Conservation (phyloP, 2,113 vertebrate species). For the Rhabdomys dilectus region DNA sequence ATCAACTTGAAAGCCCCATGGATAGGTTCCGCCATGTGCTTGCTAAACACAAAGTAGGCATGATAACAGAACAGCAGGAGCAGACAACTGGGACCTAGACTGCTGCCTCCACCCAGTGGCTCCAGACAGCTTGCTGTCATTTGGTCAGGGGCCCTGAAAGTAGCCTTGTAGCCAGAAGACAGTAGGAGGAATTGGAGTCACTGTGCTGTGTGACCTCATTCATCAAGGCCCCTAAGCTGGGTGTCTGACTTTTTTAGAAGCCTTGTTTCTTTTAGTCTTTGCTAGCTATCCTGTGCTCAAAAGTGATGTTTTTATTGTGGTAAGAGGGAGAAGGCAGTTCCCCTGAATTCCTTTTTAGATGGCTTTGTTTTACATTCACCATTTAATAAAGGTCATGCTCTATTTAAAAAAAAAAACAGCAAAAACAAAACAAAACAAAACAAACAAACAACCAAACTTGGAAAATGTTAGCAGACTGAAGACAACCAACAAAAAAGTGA, state of each 20-base stretch:
- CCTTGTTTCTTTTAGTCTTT: slow-evolving; percentile 3
- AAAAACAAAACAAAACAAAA: no score
- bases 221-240: background rate
- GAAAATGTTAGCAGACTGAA: background rate
- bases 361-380: slow-evolving; percentile 50
- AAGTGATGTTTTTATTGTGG: slow-evolving; percentile 24
- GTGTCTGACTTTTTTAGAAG: background rate
- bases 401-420: background rate
- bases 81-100: fast-evolving
- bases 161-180: background rate
- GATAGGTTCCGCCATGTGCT: background rate
- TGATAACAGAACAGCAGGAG: background rate
- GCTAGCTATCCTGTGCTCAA: background rate
- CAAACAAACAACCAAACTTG: no score
- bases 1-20: slow-evolving; percentile 91
- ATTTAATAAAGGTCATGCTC: slow-evolving; percentile 65
- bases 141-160: fast-evolving
- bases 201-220: no score
- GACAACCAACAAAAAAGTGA: slow-evolving; percentile 3
- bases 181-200: background rate
- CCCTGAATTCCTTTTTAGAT: background rate
- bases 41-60: fast-evolving
- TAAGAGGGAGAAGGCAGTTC: background rate
- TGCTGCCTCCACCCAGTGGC: background rate
- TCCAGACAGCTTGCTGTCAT: background rate